Evolutionary conservation across 2,888 invertebrate species (phyloP), one percentile per base, ranked within the genome.

Genomic region (Sphaerophoria taeniata): DNA sequence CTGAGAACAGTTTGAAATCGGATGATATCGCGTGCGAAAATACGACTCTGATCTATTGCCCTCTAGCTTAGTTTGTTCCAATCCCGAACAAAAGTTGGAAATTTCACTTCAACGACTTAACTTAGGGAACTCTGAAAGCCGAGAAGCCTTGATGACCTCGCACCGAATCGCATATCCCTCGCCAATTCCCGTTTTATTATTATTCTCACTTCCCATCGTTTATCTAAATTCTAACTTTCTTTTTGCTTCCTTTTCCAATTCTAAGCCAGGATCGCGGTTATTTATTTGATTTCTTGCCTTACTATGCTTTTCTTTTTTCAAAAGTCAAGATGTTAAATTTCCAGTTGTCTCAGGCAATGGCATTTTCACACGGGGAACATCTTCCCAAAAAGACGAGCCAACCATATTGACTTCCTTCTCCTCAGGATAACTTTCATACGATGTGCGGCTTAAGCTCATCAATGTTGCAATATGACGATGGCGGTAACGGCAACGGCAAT

Each of bases 341-440:
- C 45, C 85, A 85, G 85, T 85, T 85, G 77, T 85, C 76, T 81
- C 14, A 0, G 12, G 39, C 67, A 58, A 56, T 72, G 76, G 39
- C 73, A 85, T 81, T 85, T 85, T 85, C 85, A 85, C 81, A 85
- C 76, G 81, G 71, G 75, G 75, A 81, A 77, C 85, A 77, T 85
- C 85, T 85, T 85, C 85, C 47, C 76, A 65, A 71, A 65, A 39
- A 56, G 72, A 72, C 33, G 69, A 75, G 81, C 75, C 56, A 55
- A 24, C 53, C 67, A 45, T 45, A 31, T 36, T 47, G 69, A 73
- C 80, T 72, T 67, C 71, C 65, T 70, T 16, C 74, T 65, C 43
- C 47, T 56, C 11, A 16, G 65, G 65, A 11, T 36, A 45, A 33
- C 6, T 31, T 65, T 49, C 24, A 24, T 11, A 65, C 24, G 24